Conservation (phyloP, 2,797 vertebrate genomes). For the Vultur gryphus region DNA sequence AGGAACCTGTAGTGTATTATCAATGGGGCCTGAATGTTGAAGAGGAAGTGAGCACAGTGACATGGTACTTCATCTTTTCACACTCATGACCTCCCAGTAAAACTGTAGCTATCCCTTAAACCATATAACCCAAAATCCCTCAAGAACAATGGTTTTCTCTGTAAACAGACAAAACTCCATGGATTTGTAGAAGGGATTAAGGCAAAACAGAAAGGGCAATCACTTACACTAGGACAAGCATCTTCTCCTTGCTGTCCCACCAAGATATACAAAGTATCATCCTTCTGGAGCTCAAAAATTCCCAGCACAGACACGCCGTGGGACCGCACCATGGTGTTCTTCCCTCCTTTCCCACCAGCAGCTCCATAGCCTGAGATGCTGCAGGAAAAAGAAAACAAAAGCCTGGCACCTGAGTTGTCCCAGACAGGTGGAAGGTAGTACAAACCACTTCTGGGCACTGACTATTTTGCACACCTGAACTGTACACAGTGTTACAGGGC, state of each 20-base stretch:
- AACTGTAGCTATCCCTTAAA: not conserved
- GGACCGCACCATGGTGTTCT: conserved; percentile 84
- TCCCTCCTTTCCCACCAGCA: conserved; percentile 91
- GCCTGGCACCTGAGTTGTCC: not conserved
- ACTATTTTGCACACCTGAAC: not conserved
- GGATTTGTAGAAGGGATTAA: not conserved
- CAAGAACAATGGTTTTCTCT: not conserved
- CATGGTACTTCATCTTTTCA: not conserved
- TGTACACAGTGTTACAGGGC: not conserved
- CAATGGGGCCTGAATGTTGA: not conserved
- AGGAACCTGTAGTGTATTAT: not conserved
- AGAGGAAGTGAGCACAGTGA: not conserved
- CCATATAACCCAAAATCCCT: not conserved
- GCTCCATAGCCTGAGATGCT: conserved; percentile 94
- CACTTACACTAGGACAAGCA: conserved; percentile 92
- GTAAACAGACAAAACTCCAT: not conserved
- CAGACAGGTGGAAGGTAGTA: not conserved
- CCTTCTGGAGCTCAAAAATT: conserved; percentile 88
- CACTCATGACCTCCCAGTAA: not conserved
- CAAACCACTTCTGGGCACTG: not conserved
- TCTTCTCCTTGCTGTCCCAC: conserved; percentile 96
- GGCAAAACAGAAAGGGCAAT: not conserved
- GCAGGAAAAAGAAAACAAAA: conserved; percentile 36
- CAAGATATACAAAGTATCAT: conserved; percentile 86
- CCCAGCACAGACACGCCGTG: conserved; percentile 88